Percentiles rank a stretch among this genome's conserved stretches.
phyloP scores from a whole-genome alignment of 2,888 invertebrate genomes.

The Pocota personata region DNA sequence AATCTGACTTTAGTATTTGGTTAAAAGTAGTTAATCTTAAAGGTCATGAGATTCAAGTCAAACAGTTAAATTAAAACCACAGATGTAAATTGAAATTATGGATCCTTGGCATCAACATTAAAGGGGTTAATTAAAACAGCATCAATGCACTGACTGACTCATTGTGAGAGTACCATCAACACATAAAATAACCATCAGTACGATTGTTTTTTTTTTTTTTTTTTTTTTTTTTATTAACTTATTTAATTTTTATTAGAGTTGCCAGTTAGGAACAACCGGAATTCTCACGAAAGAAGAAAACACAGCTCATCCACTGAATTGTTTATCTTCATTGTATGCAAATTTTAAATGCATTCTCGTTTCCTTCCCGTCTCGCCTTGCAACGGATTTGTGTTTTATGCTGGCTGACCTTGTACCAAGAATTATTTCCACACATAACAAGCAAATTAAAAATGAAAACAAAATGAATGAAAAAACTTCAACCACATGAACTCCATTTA shows the following conservation, averaged over 20 bases:
- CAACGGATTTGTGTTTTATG: constrained; percentile 25
- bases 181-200: background rate
- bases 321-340: constrained; percentile 35
- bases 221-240: constrained; percentile 29
- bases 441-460: constrained; percentile 31
- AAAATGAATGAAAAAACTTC: background rate
- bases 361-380: background rate
- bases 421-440: constrained; percentile 52
- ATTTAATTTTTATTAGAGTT: constrained; percentile 13
- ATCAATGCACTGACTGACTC: background rate
- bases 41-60: background rate
- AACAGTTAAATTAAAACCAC: background rate
- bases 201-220: constrained; percentile 20
- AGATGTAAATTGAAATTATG: background rate
- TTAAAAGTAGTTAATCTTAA: background rate
- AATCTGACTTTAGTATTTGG: background rate
- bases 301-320: constrained; percentile 17
- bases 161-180: constrained; percentile 1
- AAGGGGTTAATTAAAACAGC: constrained; percentile 13
- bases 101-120: constrained; percentile 21
- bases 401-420: constrained; percentile 47
- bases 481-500: background rate
- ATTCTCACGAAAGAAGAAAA: constrained; percentile 35
- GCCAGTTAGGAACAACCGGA: constrained; percentile 7
- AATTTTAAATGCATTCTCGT: constrained; percentile 29